Evolutionary conservation across 2,888 invertebrate genomes (phyloP), one percentile per base, ranked within the genome.

Genomic region (Pammene fasciana): DNA sequence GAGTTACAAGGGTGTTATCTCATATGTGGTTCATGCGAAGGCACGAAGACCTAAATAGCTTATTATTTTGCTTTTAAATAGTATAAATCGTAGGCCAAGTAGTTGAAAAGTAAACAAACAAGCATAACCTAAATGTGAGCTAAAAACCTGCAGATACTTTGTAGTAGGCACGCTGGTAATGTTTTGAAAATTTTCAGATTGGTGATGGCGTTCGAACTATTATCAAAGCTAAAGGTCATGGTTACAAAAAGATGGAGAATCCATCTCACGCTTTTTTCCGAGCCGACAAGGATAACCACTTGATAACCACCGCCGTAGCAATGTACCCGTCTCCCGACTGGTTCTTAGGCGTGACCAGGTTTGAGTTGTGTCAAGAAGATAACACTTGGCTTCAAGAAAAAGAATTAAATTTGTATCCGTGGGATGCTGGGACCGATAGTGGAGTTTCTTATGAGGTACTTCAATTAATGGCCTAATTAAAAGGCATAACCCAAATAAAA

Each of bases 391-490:
- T 96, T 10, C 95, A 95, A 68, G 95, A 96, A 72, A 90, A 96
- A 75, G 95, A 95, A 62, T 93, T 99, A 38, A 97, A 98, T 86
- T 92, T 99, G 16, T 97, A 95, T 83, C 99, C 99, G 0, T 98
- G 97, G 94, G 99, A 99, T 88, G 98, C 98, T 48, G 99, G 99
- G 0, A 99, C 99, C 1, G 99, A 99, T 80, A 94, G 95, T 79
- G 99, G 99, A 0, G 95, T 98, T 6, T 96, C 97, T 2, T 99
- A 99, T 82, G 96, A 96, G 95, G 97, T 96, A 83, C 9, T 26
- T 26, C 4, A 26, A 26, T 26, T 26, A 26, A 26, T 26, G 26
- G 1, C 26, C 26, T 26, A 26, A 26, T 26, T 26, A 26, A 1
- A 26, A 26, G n/a, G n/a, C n/a, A n/a, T n/a, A n/a, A n/a, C n/a